Evolutionary conservation across 1,140 invertebrate species (phyloP).

Genomic region (Solenopsis fugax): DNA sequence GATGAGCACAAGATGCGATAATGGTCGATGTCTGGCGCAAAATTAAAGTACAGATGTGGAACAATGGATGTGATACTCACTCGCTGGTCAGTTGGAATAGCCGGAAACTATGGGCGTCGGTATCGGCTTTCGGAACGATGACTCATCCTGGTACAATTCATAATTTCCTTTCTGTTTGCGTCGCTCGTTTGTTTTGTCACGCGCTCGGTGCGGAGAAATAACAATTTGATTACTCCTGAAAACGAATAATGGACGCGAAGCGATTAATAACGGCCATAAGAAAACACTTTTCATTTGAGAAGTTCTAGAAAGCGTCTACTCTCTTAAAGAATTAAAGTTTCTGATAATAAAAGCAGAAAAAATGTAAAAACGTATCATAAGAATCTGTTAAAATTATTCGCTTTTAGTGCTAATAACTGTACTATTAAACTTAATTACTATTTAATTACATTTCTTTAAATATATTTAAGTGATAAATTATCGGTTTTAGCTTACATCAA

Average conservation of each 20-base stretch:
- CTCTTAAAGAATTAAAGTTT: background rate
- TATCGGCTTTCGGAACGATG: slow-evolving; percentile 64
- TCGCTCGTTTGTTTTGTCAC: slow-evolving; percentile 25
- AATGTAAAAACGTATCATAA: background rate
- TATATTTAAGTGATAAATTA: background rate
- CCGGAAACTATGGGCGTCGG: slow-evolving; percentile 64
- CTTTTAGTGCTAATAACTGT: background rate
- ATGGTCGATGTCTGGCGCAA: background rate
- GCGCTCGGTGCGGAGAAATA: slow-evolving; percentile 20
- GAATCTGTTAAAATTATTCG: background rate
- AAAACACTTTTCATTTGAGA: slow-evolving; percentile 13
- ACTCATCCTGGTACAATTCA: slow-evolving; percentile 57
- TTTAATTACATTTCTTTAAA: background rate
- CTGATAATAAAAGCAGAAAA: background rate
- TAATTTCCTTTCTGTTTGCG: slow-evolving; percentile 50
- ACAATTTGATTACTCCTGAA: slow-evolving; percentile 49
- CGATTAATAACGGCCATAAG: background rate
- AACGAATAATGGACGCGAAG: background rate
- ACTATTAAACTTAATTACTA: background rate
- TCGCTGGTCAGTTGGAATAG: slow-evolving; percentile 61
- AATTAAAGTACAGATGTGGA: slow-evolving; percentile 49
- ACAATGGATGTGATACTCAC: slow-evolving; percentile 37
- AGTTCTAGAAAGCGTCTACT: background rate
- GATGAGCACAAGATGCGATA: background rate
- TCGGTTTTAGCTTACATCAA: background rate